Evolutionary conservation across 2,888 invertebrate genomes (phyloP).

Genomic region (Drosophila nr. medialis): DNA sequence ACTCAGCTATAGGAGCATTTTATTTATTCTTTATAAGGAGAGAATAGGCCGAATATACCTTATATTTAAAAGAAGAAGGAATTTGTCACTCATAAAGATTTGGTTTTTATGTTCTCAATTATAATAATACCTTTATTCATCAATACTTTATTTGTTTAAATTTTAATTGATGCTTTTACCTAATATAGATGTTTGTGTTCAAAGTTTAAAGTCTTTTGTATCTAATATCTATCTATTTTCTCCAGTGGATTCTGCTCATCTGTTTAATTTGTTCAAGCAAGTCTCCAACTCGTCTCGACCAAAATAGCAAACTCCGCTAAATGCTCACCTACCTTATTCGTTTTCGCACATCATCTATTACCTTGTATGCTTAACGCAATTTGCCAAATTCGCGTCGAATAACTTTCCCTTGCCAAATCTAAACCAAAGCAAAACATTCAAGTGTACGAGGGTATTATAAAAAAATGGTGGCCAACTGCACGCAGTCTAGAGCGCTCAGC

Average conservation of each 20-base stretch:
- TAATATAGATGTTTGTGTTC: background rate
- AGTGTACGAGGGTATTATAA: background rate
- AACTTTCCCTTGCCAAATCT: conserved; percentile 45
- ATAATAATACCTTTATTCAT: background rate
- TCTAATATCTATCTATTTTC: background rate
- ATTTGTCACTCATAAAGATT: background rate
- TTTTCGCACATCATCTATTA: conserved; percentile 4
- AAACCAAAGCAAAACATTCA: conserved; percentile 27
- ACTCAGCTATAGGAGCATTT: background rate
- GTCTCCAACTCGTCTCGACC: background rate
- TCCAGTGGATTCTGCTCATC: background rate
- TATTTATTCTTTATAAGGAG: background rate
- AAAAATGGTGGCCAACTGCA: conserved; percentile 15
- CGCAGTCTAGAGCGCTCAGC: background rate
- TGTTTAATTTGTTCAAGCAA: background rate
- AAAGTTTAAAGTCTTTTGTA: background rate
- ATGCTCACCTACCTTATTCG: conserved; percentile 2
- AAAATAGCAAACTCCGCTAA: background rate
- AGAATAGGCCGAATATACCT: background rate
- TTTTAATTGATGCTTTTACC: background rate
- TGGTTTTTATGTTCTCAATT: background rate
- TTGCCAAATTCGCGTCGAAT: conserved; percentile 4
- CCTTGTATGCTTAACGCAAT: conserved; percentile 9
- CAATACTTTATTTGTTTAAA: background rate
- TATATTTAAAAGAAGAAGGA: background rate